A percentile compares a stretch with the other conserved stretches of the same genome.
These are phyloP conservation scores for Scaptodrosophila lebanonensis DNA, from an alignment of 1,140 invertebrate species.

Conservation along the genomic window DNA sequence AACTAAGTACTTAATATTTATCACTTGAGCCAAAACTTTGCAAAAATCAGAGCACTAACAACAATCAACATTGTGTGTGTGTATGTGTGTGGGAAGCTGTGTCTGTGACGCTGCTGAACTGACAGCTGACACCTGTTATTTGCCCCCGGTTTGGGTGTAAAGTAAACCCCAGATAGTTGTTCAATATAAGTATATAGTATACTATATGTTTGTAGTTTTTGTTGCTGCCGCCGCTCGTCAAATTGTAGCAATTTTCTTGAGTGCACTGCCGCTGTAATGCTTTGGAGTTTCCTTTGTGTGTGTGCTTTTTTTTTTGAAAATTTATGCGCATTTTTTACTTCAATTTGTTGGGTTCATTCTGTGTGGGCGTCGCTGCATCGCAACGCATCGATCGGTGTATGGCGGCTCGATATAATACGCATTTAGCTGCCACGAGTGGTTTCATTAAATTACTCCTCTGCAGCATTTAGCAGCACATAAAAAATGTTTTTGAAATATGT, in stretches of 20 bases:
- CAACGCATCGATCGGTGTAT: not conserved
- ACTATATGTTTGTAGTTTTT: conserved; percentile 18
- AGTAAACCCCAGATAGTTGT: conserved; percentile 1
- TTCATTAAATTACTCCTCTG: conserved; percentile 61
- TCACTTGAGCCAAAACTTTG: conserved; percentile 31
- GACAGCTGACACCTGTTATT: conserved; percentile 72
- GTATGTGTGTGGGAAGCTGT: conserved; percentile 5
- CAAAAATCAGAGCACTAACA: conserved; percentile 7
- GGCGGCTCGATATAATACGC: conserved; percentile 43
- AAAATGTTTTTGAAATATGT: conserved; percentile 35
- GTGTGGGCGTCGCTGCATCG: conserved; percentile 41
- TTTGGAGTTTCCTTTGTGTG: conserved; percentile 13
- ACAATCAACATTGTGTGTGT: conserved; percentile 15
- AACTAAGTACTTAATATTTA: conserved; percentile 58
- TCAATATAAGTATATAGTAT: not conserved
- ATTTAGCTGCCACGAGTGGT: conserved; percentile 42
- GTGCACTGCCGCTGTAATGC: conserved; percentile 43
- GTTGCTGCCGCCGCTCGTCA: conserved; percentile 22
- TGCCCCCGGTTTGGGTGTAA: conserved; percentile 44
- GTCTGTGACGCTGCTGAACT: conserved; percentile 46
- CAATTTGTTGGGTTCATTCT: conserved; percentile 2
- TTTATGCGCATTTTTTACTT: conserved; percentile 37
- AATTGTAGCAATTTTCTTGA: conserved; percentile 59
- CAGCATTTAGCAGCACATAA: conserved; percentile 71
- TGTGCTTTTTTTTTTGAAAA: conserved; percentile 12